phyloP scores from a whole-genome alignment of 2,797 vertebrate species.

The Myripristis jacobus region DNA sequence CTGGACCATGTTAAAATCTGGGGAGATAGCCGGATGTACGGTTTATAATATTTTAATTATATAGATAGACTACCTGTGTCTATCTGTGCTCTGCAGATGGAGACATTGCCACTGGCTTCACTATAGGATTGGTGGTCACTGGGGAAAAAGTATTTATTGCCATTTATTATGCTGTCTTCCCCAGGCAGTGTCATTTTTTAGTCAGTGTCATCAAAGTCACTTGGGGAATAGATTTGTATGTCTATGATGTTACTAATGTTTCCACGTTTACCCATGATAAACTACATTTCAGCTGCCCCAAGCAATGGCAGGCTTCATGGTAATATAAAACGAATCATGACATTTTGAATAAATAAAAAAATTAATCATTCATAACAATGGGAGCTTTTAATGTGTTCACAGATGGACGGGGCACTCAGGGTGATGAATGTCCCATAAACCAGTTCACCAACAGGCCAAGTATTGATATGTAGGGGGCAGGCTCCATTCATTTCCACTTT shows the following conservation, averaged over 20 bases:
- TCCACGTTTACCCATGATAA: background rate
- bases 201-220: too few relatives aligned
- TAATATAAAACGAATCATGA: background rate
- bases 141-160: background rate
- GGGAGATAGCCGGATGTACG: too few relatives aligned
- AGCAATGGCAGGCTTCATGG: background rate
- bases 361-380: constrained; percentile 9
- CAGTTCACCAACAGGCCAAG: constrained; percentile 4
- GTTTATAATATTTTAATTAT: too few relatives aligned
- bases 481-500: constrained; percentile 3
- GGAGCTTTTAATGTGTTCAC: constrained; percentile 8
- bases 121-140: background rate
- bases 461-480: background rate
- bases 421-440: constrained; percentile 17
- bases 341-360: constrained; percentile 10
- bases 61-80: background rate
- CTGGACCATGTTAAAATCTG: too few relatives aligned
- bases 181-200: background rate
- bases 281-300: background rate
- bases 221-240: background rate
- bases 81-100: background rate
- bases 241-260: background rate
- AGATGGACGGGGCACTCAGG: constrained; percentile 7
- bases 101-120: background rate
- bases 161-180: background rate